Conservation (phyloP, 2,888 invertebrate species). For the Drosophila rubida region DNA sequence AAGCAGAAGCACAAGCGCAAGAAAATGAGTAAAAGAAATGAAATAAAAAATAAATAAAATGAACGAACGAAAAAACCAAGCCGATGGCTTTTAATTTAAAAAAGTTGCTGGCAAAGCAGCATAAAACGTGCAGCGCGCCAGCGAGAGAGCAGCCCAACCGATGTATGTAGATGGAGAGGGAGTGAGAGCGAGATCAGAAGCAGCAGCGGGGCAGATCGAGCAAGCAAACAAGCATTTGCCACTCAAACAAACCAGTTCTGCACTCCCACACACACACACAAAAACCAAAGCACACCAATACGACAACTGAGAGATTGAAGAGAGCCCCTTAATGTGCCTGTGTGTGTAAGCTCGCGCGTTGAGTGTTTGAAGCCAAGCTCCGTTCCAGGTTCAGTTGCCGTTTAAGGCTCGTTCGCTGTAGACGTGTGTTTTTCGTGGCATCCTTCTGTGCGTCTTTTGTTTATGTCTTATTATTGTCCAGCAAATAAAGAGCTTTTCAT, state of each 20-base stretch:
- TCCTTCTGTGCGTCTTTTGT: slow-evolving; percentile 4
- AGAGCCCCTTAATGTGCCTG: slow-evolving; percentile 6
- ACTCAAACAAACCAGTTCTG: slow-evolving; percentile 72
- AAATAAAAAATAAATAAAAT: slow-evolving; percentile 24
- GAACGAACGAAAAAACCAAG: slow-evolving; percentile 40
- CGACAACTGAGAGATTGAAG: slow-evolving; percentile 7
- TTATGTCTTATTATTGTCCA: slow-evolving; percentile 6
- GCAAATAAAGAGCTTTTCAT: slow-evolving; percentile 15
- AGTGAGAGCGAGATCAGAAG: slow-evolving; percentile 20
- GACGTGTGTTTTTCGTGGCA: slow-evolving; percentile 49
- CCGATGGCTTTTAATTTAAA: slow-evolving; percentile 65
- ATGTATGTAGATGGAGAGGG: not conserved
- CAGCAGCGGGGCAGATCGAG: slow-evolving; percentile 28
- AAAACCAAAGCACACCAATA: slow-evolving; percentile 15
- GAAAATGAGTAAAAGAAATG: slow-evolving; percentile 27
- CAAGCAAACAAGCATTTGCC: slow-evolving; percentile 41
- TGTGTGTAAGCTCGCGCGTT: slow-evolving; percentile 28
- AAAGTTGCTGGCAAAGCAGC: slow-evolving; percentile 57
- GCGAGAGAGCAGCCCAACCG: slow-evolving; percentile 5
- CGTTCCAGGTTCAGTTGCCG: slow-evolving; percentile 56
- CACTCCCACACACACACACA: slow-evolving; percentile 71
- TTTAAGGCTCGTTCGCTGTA: slow-evolving; percentile 58
- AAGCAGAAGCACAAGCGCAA: slow-evolving; percentile 29
- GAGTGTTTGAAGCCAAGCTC: slow-evolving; percentile 55
- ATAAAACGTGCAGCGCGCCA: slow-evolving; percentile 48